Evolutionary conservation across 2,797 vertebrate genomes (phyloP).

Genomic region (Pantherophis vulpinus): DNA sequence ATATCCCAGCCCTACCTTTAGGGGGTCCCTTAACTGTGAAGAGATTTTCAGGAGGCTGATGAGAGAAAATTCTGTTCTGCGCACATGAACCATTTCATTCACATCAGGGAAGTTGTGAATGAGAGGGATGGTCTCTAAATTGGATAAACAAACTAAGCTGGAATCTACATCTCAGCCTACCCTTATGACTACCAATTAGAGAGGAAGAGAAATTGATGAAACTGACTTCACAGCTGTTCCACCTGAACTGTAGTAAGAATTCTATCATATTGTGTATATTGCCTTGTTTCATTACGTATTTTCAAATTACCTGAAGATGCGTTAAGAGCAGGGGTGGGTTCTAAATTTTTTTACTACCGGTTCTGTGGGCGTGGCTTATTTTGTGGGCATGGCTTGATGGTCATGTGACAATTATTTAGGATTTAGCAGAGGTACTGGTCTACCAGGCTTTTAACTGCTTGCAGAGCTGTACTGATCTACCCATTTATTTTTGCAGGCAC

Average conservation of each 20-base stretch:
- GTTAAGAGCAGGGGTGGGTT: neutral
- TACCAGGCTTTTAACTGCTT: too few relatives aligned
- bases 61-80: neutral
- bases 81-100: neutral
- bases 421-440: too few relatives aligned
- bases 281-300: neutral
- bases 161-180: neutral
- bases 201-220: neutral
- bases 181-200: neutral
- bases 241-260: neutral
- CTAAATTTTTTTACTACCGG: too few relatives aligned
- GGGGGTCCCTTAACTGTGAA: neutral
- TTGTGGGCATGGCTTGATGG: too few relatives aligned
- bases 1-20: neutral
- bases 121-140: neutral
- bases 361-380: too few relatives aligned
- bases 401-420: too few relatives aligned
- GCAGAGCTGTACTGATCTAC: too few relatives aligned
- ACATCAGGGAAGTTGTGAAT: neutral
- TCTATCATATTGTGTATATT: neutral
- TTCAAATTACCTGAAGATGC: neutral
- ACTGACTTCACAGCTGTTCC: neutral
- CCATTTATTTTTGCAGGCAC: too few relatives aligned
- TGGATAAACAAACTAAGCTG: neutral
- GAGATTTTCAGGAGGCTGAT: neutral